Base-by-base conservation (phyloP, 1,140 invertebrate species). In the Caenorhabditis latens region DNA sequence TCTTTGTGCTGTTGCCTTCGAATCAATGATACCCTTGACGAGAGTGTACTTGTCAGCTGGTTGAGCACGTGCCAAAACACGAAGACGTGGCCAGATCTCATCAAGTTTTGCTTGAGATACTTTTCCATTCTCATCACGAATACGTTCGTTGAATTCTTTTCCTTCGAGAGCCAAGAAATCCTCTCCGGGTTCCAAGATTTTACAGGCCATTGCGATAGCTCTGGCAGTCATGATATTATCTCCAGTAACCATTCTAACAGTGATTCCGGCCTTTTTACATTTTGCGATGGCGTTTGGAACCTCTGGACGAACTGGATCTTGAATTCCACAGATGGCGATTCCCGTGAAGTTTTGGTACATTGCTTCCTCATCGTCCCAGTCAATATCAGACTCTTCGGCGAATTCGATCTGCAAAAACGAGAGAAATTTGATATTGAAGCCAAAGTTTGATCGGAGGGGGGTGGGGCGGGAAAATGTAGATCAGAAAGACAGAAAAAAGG, bases 141-240 rank as follows among this genome's bases (percentile, higher is more conserved):
- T 97, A 90, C 96, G 94, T 90, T 94, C 95, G 94, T 99, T 99
- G 94, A 99, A 99, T 93, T 99, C 97, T 93, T 98, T 99, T 84
- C 98, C 97, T 93, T 99, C 98, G 42, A 99, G 93, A 84, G 99
- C 97, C 32, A 99, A 95, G 93, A 97, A 98, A 84, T 92, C 92
- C n/a, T 83, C 89, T 57, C 91, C 91, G 14, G 91, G 91, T 75
- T 89, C 91, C 71, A 92, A 84, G 85, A 92, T 92, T 84, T 93
- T 93, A 86, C 92, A 93, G 61, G 90, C 83, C n/a, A 90, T 91
- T 11, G 92, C 92, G 65, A 93, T 93, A 16, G 92, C 92, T 65
- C 92, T 87, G 11, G 92, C 92, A 40, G 92, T 93, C 82, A 91
- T 92, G 84, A 92, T 91, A 79, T 92, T 92, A 85, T 93, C 92